A percentile compares a stretch with the other conserved stretches of the same genome.
These are phyloP conservation scores for Megamerina dolium DNA, from an alignment of 2,888 invertebrate species.

Conservation along the genomic window DNA sequence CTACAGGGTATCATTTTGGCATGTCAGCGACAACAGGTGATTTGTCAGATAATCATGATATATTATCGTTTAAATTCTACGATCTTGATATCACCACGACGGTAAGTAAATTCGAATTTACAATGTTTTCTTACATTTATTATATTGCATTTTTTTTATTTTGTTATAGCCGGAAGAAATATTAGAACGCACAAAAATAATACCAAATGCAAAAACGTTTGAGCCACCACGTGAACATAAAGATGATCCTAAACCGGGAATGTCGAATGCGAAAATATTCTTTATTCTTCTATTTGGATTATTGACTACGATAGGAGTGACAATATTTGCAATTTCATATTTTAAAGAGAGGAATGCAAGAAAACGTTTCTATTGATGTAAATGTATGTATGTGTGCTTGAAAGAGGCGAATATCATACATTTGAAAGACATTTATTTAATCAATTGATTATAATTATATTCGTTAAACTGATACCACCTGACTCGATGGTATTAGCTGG, in stretches of 20 bases:
- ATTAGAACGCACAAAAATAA: conserved; percentile 69
- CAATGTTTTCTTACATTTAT: background rate
- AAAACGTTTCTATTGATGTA: conserved; percentile 62
- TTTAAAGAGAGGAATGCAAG: conserved; percentile 88
- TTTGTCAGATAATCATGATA: conserved; percentile 92
- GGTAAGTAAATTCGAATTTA: conserved; percentile 23
- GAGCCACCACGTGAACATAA: conserved; percentile 88
- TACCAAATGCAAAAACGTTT: conserved; percentile 83
- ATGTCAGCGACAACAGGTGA: conserved; percentile 95
- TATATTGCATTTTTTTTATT: background rate
- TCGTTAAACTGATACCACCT: too few relatives aligned
- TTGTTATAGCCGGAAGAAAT: conserved; percentile 36
- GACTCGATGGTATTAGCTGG: too few relatives aligned
- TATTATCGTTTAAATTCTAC: conserved; percentile 84
- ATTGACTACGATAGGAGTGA: conserved; percentile 73
- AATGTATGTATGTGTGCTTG: background rate
- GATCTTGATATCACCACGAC: conserved; percentile 75
- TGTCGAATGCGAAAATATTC: conserved; percentile 88
- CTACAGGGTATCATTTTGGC: conserved; percentile 93
- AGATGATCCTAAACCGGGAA: conserved; percentile 79
- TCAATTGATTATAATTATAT: too few relatives aligned
- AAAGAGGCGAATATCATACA: background rate
- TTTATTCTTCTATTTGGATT: conserved; percentile 79
- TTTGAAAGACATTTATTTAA: too few relatives aligned
- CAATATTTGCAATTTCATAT: conserved; percentile 84